Evolutionary conservation across 2,888 invertebrate genomes (phyloP).

Genomic region (Sphinx pinastri): DNA sequence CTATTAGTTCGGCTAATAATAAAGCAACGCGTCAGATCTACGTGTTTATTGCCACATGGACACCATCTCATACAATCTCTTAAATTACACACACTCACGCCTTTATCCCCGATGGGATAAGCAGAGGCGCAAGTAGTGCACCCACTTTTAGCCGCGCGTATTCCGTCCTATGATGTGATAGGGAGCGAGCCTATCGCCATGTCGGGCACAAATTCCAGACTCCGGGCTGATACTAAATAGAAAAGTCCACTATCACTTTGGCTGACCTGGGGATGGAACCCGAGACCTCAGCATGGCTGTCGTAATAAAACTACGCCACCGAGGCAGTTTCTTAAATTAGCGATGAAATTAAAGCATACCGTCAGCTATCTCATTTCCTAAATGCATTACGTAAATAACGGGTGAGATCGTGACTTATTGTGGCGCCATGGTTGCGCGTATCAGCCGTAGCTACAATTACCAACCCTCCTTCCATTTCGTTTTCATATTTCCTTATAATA

Average conservation of each 20-base stretch:
- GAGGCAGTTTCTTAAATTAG: constrained; percentile 37
- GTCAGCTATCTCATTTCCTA: constrained; percentile 55
- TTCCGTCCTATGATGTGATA: too few relatives aligned
- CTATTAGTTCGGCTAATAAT: constrained; percentile 1
- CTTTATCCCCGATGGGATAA: too few relatives aligned
- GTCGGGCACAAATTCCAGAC: too few relatives aligned
- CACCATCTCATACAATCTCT: not conserved
- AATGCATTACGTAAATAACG: constrained; percentile 58
- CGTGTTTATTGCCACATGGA: constrained; percentile 13
- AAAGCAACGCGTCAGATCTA: not conserved
- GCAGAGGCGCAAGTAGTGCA: too few relatives aligned
- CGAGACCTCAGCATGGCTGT: too few relatives aligned
- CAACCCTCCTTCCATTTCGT: constrained; percentile 37
- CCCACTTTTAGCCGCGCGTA: too few relatives aligned
- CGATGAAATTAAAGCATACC: constrained; percentile 46
- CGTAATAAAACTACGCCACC: too few relatives aligned
- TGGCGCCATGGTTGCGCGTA: constrained; percentile 47
- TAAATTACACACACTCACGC: not conserved
- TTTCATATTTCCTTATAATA: constrained; percentile 53
- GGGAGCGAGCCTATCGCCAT: too few relatives aligned
- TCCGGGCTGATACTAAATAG: too few relatives aligned
- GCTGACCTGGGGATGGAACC: too few relatives aligned
- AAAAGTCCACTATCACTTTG: too few relatives aligned
- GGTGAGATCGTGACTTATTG: constrained; percentile 49
- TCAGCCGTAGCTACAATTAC: constrained; percentile 38